A percentile compares a stretch with the other conserved stretches of the same genome.
Conservation (phyloP, 1,140 invertebrate species). For the Adoxophyes honmai region DNA sequence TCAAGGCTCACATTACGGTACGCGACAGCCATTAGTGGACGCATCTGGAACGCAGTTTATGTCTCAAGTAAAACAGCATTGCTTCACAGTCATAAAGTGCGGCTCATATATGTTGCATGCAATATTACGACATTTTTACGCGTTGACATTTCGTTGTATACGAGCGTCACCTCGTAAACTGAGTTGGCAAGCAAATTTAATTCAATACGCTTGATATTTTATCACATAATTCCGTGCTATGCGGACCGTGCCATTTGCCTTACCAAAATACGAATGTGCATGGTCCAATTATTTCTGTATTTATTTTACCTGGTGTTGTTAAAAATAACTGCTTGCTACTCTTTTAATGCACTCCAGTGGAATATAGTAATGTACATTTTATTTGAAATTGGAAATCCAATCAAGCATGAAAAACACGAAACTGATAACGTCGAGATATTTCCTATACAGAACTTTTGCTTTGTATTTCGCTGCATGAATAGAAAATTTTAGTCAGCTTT, state of each 20-base stretch:
- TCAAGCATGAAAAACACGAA: too few species aligned
- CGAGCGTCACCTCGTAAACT: constrained; percentile 54
- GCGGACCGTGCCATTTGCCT: too few species aligned
- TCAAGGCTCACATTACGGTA: not conserved
- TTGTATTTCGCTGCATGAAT: not conserved
- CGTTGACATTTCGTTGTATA: constrained; percentile 38
- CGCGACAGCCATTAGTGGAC: not conserved
- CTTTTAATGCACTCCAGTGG: too few species aligned
- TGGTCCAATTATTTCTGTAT: too few species aligned
- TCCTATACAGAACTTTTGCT: too few species aligned
- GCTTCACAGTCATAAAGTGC: constrained; percentile 35
- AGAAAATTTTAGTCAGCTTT: not conserved
- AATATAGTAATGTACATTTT: too few species aligned
- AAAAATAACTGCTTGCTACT: too few species aligned
- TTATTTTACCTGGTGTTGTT: too few species aligned
- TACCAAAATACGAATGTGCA: too few species aligned
- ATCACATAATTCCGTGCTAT: constrained; percentile 33
- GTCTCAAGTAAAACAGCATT: constrained; percentile 7
- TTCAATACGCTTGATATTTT: constrained; percentile 48
- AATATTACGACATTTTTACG: constrained; percentile 65
- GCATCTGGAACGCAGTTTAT: constrained; percentile 7
- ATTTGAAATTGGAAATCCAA: too few species aligned
- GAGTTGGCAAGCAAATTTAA: constrained; percentile 52
- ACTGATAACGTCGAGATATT: too few species aligned
- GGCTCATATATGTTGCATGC: constrained; percentile 56